Base-by-base conservation (phyloP, 2,797 vertebrate genomes). In the Arrhamphus sclerolepis region DNA sequence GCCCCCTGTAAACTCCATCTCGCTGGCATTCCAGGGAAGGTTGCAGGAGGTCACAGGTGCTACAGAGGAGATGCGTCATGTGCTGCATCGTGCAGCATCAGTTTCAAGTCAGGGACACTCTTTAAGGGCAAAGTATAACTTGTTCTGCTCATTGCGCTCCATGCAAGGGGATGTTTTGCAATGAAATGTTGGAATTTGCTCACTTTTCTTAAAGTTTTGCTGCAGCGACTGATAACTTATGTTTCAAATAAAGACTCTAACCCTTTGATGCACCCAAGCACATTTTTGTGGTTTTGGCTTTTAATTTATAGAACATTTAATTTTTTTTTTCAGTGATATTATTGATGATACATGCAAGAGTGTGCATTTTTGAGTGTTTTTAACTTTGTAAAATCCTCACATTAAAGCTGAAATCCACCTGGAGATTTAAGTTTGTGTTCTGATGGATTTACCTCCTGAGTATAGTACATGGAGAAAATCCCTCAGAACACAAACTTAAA, bases 1-100 rank as follows among this genome's bases (percentile, higher is more conserved):
- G 31, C 9, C 40, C 34, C 20, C 38, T 8, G 21, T 29, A 48
- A 34, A 24, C 20, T 29, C 43, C 1, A 5, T 40, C 47, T 61
- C 55, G 20, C 6, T 63, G 54, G 53, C 62, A 80, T 52, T 72
- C 53, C 50, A 54, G 22, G 7, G 39, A n/a, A 54, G 55, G 68
- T 75, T 67, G 54, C 38, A 2, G 7, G 70, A 70, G 72, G 75
- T 81, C 74, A 78, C 84, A 85, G 78, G 77, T 86, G 84, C 41
- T 54, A 56, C 48, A 59, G 68, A 38, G 13, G 39, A 38, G 31
- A 61, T 72, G 19, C 50, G 8, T 42, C 31, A 56, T 43, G 57
- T 24, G 0, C 11, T 18, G 7, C 49, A n/a, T 5, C 26, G 19
- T 43, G 49, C 54, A 29, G 5, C 41, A 58, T 73, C 19, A 24